phyloP scores from a whole-genome alignment of 2,888 invertebrate genomes.

The Pristionchus maxplancki region DNA sequence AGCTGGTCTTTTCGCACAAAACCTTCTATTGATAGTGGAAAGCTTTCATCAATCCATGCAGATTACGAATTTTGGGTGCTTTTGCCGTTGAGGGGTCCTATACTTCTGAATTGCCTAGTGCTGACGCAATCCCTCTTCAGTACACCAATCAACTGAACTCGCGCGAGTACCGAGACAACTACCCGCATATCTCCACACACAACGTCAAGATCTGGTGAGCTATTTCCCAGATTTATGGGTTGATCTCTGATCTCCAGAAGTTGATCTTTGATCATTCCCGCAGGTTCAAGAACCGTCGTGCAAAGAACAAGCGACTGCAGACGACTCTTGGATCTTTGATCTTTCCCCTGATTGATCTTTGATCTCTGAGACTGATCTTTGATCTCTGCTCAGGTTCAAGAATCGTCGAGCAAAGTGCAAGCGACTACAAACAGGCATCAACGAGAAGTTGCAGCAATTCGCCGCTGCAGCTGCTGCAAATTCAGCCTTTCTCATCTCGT shows the following conservation, averaged over 20 bases:
- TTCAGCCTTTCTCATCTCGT: background rate
- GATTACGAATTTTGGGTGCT: too few relatives aligned
- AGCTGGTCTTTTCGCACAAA: background rate
- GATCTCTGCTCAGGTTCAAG: slow-evolving; percentile 83
- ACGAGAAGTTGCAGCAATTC: slow-evolving; percentile 53
- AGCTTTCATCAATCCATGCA: too few relatives aligned
- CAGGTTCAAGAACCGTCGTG: slow-evolving; percentile 92
- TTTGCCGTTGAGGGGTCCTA: background rate
- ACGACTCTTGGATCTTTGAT: slow-evolving; percentile 44
- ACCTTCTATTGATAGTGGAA: too few relatives aligned
- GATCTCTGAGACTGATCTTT: background rate
- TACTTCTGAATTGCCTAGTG: background rate
- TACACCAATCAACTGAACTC: slow-evolving; percentile 44
- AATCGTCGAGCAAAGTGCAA: slow-evolving; percentile 98
- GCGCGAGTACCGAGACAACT: slow-evolving; percentile 85
- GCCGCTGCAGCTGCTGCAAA: slow-evolving; percentile 14
- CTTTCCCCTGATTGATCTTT: too few relatives aligned
- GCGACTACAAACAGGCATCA: slow-evolving; percentile 82
- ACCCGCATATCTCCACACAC: slow-evolving; percentile 97
- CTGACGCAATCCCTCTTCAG: slow-evolving; percentile 23
- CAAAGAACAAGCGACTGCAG: slow-evolving; percentile 93
- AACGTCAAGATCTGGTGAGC: slow-evolving; percentile 86
- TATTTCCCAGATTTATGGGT: too few relatives aligned
- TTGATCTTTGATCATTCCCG: background rate
- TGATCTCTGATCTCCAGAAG: background rate